These are phyloP conservation scores for Harpalus rufipes DNA, from an alignment of 2,888 invertebrate genomes.

Conservation along the genomic window DNA sequence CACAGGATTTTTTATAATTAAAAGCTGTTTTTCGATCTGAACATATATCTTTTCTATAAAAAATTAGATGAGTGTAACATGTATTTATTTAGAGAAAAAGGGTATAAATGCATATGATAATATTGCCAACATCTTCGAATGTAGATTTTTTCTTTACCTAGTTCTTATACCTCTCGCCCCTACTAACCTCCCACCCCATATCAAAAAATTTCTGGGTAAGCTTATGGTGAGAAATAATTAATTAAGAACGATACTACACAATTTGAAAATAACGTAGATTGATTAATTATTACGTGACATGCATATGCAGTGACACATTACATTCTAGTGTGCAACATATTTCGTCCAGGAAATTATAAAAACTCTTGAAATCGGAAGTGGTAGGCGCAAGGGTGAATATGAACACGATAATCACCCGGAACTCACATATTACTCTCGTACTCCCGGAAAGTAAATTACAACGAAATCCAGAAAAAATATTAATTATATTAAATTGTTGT, in stretches of 20 bases:
- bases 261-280: not conserved
- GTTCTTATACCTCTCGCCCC: no score
- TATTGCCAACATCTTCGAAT: no score
- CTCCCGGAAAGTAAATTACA: not conserved
- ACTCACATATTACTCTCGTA: constrained; percentile 40
- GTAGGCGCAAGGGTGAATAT: constrained; percentile 38
- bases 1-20: no score
- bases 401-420: constrained; percentile 53
- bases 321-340: constrained; percentile 20
- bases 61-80: no score
- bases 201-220: no score
- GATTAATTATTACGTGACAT: constrained; percentile 34
- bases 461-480: constrained; percentile 10
- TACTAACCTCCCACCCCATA: no score
- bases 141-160: no score
- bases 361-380: constrained; percentile 51
- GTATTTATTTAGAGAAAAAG: no score
- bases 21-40: no score
- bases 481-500: not conserved
- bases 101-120: no score
- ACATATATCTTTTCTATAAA: no score
- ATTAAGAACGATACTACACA: not conserved
- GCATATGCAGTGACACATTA: not conserved
- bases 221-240: not conserved
- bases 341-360: constrained; percentile 60